Evolutionary conservation across 2,113 vertebrate species (phyloP).

Genomic region (Athene noctua): DNA sequence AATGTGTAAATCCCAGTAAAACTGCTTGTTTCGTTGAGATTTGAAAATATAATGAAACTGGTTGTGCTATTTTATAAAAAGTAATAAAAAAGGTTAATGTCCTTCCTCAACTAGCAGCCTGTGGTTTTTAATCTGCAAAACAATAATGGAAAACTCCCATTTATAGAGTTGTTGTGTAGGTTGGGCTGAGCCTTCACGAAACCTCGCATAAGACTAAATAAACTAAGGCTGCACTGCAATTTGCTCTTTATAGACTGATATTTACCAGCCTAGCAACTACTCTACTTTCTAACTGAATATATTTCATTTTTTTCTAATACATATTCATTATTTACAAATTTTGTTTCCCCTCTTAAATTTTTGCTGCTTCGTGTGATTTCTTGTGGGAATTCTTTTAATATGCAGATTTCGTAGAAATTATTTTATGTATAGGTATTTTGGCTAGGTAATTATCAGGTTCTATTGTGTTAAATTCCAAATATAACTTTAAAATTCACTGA

Average conservation of each 20-base stretch:
- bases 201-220: constrained; percentile 26
- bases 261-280: constrained; percentile 63
- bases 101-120: not conserved
- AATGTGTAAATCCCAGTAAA: not conserved
- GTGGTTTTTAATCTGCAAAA: constrained; percentile 27
- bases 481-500: constrained; percentile 39
- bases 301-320: constrained; percentile 55
- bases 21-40: not conserved
- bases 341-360: constrained; percentile 62
- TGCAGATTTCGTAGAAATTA: constrained; percentile 40
- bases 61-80: not conserved
- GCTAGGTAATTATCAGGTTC: constrained; percentile 35
- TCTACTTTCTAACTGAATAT: constrained; percentile 56
- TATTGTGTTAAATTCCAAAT: constrained; percentile 57
- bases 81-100: not conserved
- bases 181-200: not conserved
- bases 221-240: constrained; percentile 15
- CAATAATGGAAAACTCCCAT: constrained; percentile 25
- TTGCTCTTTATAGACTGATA: constrained; percentile 61
- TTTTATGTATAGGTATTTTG: constrained; percentile 1
- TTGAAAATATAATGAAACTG: not conserved
- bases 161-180: not conserved
- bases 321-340: constrained; percentile 69
- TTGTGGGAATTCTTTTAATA: constrained; percentile 31
- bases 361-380: constrained; percentile 41